A percentile compares a stretch with the other conserved stretches of the same genome.
Conservation (phyloP, 2,888 invertebrate genomes). For the Salticus scenicus region DNA sequence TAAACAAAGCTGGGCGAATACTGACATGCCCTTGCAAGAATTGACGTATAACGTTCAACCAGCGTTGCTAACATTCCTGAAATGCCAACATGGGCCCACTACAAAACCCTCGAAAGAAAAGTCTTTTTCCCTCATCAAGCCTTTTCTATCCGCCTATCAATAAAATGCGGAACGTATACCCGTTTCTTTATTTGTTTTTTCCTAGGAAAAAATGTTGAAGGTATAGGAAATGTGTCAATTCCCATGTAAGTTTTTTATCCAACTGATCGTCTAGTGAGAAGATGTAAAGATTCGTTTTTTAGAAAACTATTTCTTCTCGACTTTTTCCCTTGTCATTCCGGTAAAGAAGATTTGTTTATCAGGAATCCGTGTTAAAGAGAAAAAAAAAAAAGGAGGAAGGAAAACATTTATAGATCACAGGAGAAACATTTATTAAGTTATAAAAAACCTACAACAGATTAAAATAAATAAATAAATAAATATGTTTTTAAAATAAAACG, state of each 20-base stretch:
- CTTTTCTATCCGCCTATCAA: conserved; percentile 54
- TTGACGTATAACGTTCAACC: conserved; percentile 21
- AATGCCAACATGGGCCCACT: conserved; percentile 39
- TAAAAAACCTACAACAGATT: no score
- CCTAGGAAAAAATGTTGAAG: neutral
- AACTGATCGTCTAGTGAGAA: conserved; percentile 1
- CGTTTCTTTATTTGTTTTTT: neutral
- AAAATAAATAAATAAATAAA: no score
- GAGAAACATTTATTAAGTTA: no score
- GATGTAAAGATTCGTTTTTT: neutral
- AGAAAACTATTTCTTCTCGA: neutral
- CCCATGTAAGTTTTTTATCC: conserved; percentile 9
- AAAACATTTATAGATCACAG: no score
- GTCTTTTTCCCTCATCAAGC: conserved; percentile 25
- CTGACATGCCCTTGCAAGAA: conserved; percentile 36
- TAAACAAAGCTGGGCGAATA: conserved; percentile 56
- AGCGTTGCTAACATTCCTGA: conserved; percentile 56
- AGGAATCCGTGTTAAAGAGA: neutral
- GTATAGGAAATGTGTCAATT: conserved; percentile 19
- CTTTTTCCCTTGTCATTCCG: neutral
- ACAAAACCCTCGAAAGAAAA: conserved; percentile 35
- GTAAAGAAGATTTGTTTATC: neutral
- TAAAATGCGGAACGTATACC: conserved; percentile 32
- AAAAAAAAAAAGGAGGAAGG: neutral
- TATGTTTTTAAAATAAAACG: no score